These are phyloP conservation scores for Cantharis nigra DNA, from an alignment of 2,888 invertebrate genomes.

Conservation along the genomic window DNA sequence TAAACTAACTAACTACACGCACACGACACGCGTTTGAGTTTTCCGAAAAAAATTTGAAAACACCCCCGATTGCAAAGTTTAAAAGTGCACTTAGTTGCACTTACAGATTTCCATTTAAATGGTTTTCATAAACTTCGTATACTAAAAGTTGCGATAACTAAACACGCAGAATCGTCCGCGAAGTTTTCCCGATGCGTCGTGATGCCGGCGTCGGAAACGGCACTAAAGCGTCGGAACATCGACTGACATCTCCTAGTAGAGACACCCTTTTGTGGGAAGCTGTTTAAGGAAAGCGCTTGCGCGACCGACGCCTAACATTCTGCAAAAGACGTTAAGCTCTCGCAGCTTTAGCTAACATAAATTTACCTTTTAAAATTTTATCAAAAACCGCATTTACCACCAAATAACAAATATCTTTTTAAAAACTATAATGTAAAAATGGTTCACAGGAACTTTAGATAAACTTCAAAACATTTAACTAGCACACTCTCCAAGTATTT, in stretches of 20 bases:
- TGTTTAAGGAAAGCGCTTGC: conserved; percentile 41
- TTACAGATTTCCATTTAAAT: conserved; percentile 16
- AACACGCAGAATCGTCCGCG: conserved; percentile 18
- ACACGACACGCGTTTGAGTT: not conserved
- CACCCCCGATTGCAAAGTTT: not conserved
- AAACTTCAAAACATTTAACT: not conserved
- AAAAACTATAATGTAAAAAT: not conserved
- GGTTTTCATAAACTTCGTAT: conserved; percentile 3
- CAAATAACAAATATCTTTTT: conserved; percentile 6
- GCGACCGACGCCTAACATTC: conserved; percentile 44
- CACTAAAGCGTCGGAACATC: conserved; percentile 36
- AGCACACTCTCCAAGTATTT: not conserved
- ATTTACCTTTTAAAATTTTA: conserved; percentile 19
- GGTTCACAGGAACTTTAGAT: not conserved
- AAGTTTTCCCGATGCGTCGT: conserved; percentile 12
- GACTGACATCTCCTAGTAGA: conserved; percentile 42
- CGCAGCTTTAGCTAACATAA: conserved; percentile 10
- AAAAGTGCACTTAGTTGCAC: conserved; percentile 14
- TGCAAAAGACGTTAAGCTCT: conserved; percentile 38
- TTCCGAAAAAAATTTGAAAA: not conserved
- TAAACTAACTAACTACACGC: not conserved
- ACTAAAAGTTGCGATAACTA: conserved; percentile 3
- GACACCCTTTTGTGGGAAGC: conserved; percentile 43
- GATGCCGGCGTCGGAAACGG: conserved; percentile 30
- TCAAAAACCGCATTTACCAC: conserved; percentile 7